These are phyloP conservation scores for Harpegnathos saltator DNA, from an alignment of 1,140 invertebrate genomes.

Conservation along the genomic window DNA sequence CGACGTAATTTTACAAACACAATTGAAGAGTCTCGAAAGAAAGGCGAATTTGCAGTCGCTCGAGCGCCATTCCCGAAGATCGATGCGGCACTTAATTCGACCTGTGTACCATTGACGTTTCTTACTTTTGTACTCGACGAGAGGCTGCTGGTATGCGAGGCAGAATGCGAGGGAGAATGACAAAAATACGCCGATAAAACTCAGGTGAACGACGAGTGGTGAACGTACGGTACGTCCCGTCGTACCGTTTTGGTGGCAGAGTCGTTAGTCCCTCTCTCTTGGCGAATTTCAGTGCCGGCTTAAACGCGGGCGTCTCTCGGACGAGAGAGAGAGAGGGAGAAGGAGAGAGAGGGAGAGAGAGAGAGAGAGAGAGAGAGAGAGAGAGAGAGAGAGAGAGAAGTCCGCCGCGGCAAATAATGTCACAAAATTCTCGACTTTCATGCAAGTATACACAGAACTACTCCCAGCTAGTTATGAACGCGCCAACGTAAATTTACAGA, in stretches of 20 bases:
- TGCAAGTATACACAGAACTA: too few relatives aligned
- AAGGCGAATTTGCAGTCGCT: not conserved
- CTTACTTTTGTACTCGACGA: conserved; percentile 26
- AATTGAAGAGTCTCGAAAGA: not conserved
- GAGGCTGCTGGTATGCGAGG: conserved; percentile 28
- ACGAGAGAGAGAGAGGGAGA: not conserved
- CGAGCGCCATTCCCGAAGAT: not conserved
- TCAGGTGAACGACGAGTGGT: conserved; percentile 68
- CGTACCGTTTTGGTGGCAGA: conserved; percentile 68
- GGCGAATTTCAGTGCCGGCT: conserved; percentile 62
- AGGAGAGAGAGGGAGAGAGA: too few relatives aligned
- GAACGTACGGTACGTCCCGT: conserved; percentile 72
- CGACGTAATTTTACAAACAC: not conserved
- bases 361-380: too few relatives aligned
- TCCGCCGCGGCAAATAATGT: too few relatives aligned
- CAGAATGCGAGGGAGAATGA: conserved; percentile 2
- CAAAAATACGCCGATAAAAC: conserved; percentile 68
- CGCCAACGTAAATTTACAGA: too few relatives aligned
- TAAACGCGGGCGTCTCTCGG: conserved; percentile 24
- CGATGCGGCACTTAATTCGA: not conserved
- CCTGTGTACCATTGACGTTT: not conserved
- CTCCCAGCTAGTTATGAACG: too few relatives aligned
- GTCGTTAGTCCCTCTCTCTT: conserved; percentile 72
- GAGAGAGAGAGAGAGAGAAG: too few relatives aligned
- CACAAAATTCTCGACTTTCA: too few relatives aligned